A percentile compares a stretch with the other conserved stretches of the same genome.
phyloP scores from a whole-genome alignment of 2,888 invertebrate genomes.

The Scaptomyza flava region DNA sequence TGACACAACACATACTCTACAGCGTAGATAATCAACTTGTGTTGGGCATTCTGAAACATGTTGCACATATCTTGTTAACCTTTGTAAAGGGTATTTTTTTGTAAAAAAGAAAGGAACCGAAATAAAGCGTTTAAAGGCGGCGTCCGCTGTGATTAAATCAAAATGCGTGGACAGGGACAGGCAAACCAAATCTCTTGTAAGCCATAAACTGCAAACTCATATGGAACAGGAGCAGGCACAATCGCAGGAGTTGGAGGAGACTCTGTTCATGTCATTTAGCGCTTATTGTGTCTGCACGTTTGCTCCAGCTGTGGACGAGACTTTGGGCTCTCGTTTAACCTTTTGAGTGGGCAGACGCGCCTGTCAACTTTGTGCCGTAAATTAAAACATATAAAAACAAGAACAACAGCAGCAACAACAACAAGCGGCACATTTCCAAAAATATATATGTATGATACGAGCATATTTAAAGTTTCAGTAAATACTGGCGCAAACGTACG shows the following conservation, averaged over 20 bases:
- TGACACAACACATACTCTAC: too few relatives aligned
- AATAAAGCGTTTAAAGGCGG: constrained; percentile 58
- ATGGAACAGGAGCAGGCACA: constrained; percentile 56
- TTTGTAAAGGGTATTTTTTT: constrained; percentile 26
- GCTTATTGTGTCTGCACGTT: constrained; percentile 77
- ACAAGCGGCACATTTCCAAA: constrained; percentile 45
- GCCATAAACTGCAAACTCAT: constrained; percentile 75
- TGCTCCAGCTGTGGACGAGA: constrained; percentile 28
- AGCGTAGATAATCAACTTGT: background rate
- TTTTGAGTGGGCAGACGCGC: constrained; percentile 68
- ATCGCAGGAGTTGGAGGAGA: constrained; percentile 14
- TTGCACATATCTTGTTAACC: constrained; percentile 15
- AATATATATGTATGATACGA: constrained; percentile 6
- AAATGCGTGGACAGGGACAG: constrained; percentile 66
- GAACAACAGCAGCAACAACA: constrained; percentile 15
- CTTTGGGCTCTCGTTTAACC: constrained; percentile 58
- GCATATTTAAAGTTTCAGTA: constrained; percentile 40
- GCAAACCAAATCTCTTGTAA: constrained; percentile 66
- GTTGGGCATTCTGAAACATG: background rate
- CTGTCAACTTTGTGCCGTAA: constrained; percentile 71
- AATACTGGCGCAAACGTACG: constrained; percentile 44
- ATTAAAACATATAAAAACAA: constrained; percentile 73
- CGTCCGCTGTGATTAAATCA: constrained; percentile 74
- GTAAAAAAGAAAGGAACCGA: constrained; percentile 39
- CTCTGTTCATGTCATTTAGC: constrained; percentile 70